Base-by-base conservation (phyloP, 2,113 vertebrate species). In the Pungitius pungitius region DNA sequence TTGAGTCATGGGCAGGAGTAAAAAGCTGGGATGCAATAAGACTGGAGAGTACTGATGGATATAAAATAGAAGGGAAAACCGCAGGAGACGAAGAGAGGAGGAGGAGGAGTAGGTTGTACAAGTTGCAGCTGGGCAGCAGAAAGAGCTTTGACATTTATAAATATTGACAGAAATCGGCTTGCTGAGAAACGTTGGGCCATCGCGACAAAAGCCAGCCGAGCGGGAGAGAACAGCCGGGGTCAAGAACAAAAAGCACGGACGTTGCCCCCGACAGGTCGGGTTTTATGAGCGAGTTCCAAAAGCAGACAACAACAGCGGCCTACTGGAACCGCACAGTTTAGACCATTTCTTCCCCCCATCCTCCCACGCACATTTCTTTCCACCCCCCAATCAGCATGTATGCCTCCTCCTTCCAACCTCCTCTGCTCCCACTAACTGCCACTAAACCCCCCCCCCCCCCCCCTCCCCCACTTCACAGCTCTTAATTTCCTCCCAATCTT, bases 141-240 rank as follows among this genome's bases (percentile, higher is more conserved):
- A 82, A 85, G 60, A 69, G 63, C 63, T 84, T 82, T 87, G 90
- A 91, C 89, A 84, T 91, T 89, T 87, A 75, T 65, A 80, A 83
- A 89, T 86, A 85, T 83, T 82, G 89, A 86, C 89, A 87, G 82
- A 84, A 82, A 82, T 83, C 75, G 71, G 72, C 83, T 87, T 57
- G 77, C 58, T 85, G 75, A 65, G 69, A 85, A 85, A 90, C 73
- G 69, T 82, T 85, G 80, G 26, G 57, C 75, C 84, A 79, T 83
- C 63, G 82, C 74, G 74, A 85, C 62, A 77, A 65, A 67, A 77
- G 47, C 56, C 39, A 60, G 62, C 45, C 2, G 20, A 80, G 76
- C 67, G 73, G 63, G 82, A 86, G 75, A 66, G 59, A 76, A 80
- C 56, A 73, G 51, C 55, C 1, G 2, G 24, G 15, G 26, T 22